Conservation (phyloP, 2,888 invertebrate species). For the Esperia sulphurella region DNA sequence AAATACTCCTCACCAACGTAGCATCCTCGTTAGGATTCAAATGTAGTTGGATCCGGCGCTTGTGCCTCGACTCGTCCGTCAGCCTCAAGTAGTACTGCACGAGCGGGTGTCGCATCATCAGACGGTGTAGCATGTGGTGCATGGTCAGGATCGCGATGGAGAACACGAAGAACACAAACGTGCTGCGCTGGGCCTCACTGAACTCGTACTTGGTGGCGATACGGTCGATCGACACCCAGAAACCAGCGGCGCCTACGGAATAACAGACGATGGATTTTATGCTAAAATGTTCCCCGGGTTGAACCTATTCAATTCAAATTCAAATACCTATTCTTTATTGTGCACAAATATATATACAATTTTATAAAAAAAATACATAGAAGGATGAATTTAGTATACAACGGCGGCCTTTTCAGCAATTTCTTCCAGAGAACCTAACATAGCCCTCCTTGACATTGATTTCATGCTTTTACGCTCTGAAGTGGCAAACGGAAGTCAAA, state of each 20-base stretch:
- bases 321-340: no score
- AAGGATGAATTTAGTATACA: no score
- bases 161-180: constrained; percentile 91
- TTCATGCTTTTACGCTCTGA: no score
- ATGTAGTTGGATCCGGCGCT: constrained; percentile 87
- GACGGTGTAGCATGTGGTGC: constrained; percentile 88
- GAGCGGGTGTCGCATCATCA: constrained; percentile 88
- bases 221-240: constrained; percentile 91
- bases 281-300: no score
- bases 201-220: constrained; percentile 90
- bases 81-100: constrained; percentile 89
- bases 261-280: no score
- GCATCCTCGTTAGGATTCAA: constrained; percentile 92
- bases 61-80: constrained; percentile 85
- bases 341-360: no score
- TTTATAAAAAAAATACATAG: no score
- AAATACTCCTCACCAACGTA: constrained; percentile 84
- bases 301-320: no score
- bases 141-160: constrained; percentile 87
- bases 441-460: no score
- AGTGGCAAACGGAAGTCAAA: no score
- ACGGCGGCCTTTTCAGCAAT: no score
- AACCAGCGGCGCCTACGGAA: constrained; percentile 88
- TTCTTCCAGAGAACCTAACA: no score
- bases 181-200: constrained; percentile 88